Conservation (phyloP, 2,113 vertebrate species). For the Piliocolobus tephrosceles region DNA sequence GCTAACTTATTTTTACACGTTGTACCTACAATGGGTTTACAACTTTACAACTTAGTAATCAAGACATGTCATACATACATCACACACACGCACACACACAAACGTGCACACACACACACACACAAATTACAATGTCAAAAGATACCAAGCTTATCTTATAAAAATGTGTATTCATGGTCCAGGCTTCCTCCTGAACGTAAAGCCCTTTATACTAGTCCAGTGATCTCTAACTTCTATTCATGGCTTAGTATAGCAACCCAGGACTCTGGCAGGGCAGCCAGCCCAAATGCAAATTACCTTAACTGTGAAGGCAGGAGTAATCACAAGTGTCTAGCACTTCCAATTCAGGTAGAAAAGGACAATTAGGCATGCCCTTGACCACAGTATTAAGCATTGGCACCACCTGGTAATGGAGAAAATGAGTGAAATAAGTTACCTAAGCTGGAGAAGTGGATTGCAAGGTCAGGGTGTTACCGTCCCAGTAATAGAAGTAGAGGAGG, state of each 20-base stretch:
- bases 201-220: background rate
- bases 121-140: background rate
- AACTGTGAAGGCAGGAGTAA: background rate
- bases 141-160: background rate
- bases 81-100: no score
- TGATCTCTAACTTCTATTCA: background rate
- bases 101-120: background rate
- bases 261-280: background rate
- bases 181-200: background rate
- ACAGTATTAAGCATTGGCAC: background rate
- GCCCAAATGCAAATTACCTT: background rate
- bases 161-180: background rate
- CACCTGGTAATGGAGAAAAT: background rate
- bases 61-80: background rate
- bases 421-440: background rate
- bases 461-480: background rate
- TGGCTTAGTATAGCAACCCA: rapidly evolving
- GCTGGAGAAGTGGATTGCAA: background rate
- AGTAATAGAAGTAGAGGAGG: background rate
- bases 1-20: background rate
- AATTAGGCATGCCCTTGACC: background rate
- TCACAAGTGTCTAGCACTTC: background rate
- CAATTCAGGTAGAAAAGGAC: background rate
- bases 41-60: background rate
- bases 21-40: background rate